Percentiles rank a stretch among this genome's conserved stretches.
Conservation (phyloP, 2,113 vertebrate genomes). For the Semicossyphus pulcher region DNA sequence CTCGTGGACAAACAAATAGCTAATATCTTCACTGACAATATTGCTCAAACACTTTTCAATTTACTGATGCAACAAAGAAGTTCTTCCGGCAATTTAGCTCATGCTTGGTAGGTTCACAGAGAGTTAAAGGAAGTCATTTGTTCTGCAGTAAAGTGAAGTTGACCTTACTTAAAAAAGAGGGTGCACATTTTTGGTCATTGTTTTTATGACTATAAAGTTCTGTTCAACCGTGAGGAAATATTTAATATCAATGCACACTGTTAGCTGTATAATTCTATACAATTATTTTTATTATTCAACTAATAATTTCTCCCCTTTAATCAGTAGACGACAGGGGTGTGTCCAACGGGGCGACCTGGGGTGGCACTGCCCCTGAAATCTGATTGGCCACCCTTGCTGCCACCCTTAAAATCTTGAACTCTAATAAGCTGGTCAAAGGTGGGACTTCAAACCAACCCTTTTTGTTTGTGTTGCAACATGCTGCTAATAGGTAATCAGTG, state of each 20-base stretch:
- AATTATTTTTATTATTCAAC: too few species aligned
- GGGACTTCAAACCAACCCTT: too few species aligned
- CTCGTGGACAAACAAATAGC: constrained; percentile 51
- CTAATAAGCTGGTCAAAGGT: too few species aligned
- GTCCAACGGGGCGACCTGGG: too few species aligned
- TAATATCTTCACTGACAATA: constrained; percentile 53
- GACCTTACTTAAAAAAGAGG: not conserved
- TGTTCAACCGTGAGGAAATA: not conserved
- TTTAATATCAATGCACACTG: not conserved
- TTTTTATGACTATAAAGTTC: not conserved
- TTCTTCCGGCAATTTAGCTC: constrained; percentile 27
- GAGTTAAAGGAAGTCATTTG: constrained; percentile 20
- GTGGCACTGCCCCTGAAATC: too few species aligned
- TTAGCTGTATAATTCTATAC: too few species aligned
- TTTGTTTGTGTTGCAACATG: too few species aligned
- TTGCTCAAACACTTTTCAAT: constrained; percentile 43
- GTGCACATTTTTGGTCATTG: not conserved
- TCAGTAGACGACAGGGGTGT: not conserved
- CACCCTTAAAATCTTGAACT: too few species aligned
- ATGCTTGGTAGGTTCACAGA: constrained; percentile 35
- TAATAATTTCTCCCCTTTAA: not conserved
- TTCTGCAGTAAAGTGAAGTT: not conserved
- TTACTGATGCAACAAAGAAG: constrained; percentile 58
- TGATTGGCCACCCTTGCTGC: too few species aligned
- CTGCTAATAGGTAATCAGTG: too few species aligned